These are phyloP conservation scores for Cosmorhoe ocellata DNA, from an alignment of 2,888 invertebrate genomes.

Conservation along the genomic window DNA sequence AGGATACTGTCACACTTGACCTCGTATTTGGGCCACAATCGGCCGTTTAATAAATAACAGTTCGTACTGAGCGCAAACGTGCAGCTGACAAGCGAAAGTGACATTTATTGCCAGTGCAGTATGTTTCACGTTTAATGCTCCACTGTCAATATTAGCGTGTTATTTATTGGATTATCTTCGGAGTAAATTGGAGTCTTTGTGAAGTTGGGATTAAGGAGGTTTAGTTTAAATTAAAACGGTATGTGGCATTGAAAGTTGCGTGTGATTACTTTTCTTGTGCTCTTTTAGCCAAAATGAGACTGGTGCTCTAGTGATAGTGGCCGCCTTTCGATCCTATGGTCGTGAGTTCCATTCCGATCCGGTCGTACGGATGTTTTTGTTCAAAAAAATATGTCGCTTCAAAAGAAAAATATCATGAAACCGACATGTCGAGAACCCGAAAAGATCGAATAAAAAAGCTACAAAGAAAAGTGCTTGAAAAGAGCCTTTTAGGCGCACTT, in stretches of 20 bases:
- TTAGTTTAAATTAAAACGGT: slow-evolving; percentile 5
- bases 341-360: no score
- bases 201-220: background rate
- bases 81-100: slow-evolving; percentile 34
- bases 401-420: no score
- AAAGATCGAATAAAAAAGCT: no score
- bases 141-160: slow-evolving; percentile 27
- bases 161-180: slow-evolving; percentile 21
- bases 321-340: no score
- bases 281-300: no score
- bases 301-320: no score
- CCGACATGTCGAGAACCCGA: no score
- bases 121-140: slow-evolving; percentile 28
- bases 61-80: slow-evolving; percentile 15
- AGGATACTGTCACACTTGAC: slow-evolving; percentile 54
- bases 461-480: no score
- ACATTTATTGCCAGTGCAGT: slow-evolving; percentile 26
- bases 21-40: slow-evolving; percentile 40
- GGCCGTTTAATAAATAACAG: slow-evolving; percentile 34
- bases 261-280: background rate
- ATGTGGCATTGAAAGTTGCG: background rate
- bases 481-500: no score
- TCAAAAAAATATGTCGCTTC: no score
- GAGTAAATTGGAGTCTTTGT: slow-evolving; percentile 14
- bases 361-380: no score